A percentile compares a stretch with the other conserved stretches of the same genome.
Evolutionary conservation across 2,113 vertebrate species (phyloP).

Genomic region (Cygnus atratus): DNA sequence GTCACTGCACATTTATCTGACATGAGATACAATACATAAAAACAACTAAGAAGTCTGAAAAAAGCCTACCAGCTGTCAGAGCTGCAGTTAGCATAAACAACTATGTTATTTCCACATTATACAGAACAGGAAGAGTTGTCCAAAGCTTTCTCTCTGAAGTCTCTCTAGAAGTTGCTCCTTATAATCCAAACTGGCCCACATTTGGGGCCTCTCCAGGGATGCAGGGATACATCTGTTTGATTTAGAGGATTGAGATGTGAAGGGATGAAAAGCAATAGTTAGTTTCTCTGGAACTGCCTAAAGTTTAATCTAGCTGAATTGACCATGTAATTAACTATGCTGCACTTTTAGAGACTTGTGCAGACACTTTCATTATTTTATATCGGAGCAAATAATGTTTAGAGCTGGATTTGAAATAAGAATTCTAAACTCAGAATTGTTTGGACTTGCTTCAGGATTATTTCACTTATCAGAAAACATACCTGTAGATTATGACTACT

Average conservation of each 20-base stretch:
- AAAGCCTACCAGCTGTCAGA: neutral
- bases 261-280: neutral
- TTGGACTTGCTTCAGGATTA: neutral
- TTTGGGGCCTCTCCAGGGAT: neutral
- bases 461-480: neutral
- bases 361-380: conserved; percentile 3
- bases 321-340: neutral
- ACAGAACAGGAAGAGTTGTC: neutral
- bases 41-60: neutral
- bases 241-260: neutral
- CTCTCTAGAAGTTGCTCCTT: neutral
- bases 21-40: neutral
- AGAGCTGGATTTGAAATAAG: neutral
- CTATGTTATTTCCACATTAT: neutral
- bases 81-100: neutral
- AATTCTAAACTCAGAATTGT: neutral
- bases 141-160: neutral
- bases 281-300: neutral
- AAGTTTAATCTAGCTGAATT: conserved; percentile 11
- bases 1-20: neutral
- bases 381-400: conserved; percentile 1
- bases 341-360: neutral
- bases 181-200: neutral
- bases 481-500: neutral
- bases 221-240: neutral